A percentile compares a stretch with the other conserved stretches of the same genome.
These are phyloP conservation scores for Choreutis nemorana DNA, from an alignment of 2,888 invertebrate species.

Conservation along the genomic window DNA sequence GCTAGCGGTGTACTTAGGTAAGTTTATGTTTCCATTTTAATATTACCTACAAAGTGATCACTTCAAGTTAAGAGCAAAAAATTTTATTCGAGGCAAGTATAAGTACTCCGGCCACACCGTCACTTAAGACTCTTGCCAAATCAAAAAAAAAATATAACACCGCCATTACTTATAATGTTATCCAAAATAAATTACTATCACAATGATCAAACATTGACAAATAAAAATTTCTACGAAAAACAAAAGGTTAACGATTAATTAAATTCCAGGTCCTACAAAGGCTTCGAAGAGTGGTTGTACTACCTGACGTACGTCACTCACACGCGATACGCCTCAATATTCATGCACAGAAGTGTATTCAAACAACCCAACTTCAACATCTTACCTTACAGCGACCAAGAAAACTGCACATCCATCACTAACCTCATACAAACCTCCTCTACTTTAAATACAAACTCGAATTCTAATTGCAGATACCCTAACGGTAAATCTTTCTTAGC, in stretches of 20 bases:
- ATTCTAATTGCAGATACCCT: slow-evolving; percentile 71
- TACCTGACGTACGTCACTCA: slow-evolving; percentile 83
- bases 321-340: slow-evolving; percentile 80
- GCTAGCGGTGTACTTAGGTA: slow-evolving; percentile 83
- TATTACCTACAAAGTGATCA: background rate
- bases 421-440: slow-evolving; percentile 63
- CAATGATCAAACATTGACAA: too few relatives aligned
- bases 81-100: too few relatives aligned
- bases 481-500: slow-evolving; percentile 76
- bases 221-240: too few relatives aligned
- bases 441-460: slow-evolving; percentile 52
- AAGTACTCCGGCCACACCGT: too few relatives aligned
- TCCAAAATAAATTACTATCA: too few relatives aligned
- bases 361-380: slow-evolving; percentile 61
- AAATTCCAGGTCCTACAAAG: slow-evolving; percentile 74
- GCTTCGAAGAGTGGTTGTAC: slow-evolving; percentile 82
- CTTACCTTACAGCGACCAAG: slow-evolving; percentile 54
- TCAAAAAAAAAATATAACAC: too few relatives aligned
- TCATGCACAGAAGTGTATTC: slow-evolving; percentile 77
- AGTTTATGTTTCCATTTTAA: slow-evolving; percentile 2
- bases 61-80: background rate
- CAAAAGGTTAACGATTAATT: too few relatives aligned
- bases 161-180: too few relatives aligned
- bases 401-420: slow-evolving; percentile 64
- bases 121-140: too few relatives aligned